Percentiles rank a stretch among this genome's conserved stretches.
Evolutionary conservation across 2,113 vertebrate species (phyloP).

Genomic region (Cnemophilus loriae): DNA sequence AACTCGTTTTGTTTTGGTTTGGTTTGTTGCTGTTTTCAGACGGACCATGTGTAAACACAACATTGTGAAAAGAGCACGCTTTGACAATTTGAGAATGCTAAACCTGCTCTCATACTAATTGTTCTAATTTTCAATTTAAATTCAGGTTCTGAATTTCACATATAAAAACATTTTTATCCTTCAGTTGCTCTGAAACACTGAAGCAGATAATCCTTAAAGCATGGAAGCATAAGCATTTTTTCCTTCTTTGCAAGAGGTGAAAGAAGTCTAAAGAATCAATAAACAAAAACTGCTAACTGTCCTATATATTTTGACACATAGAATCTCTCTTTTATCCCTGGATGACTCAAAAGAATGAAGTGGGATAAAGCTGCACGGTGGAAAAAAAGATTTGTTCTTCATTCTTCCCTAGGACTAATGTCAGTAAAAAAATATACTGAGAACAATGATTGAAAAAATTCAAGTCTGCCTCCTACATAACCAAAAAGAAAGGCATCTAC

Average conservation of each 20-base stretch:
- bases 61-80: neutral
- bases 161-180: neutral
- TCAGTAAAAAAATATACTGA: neutral
- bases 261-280: neutral
- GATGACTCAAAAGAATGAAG: neutral
- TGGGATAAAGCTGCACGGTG: neutral
- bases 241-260: neutral
- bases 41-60: neutral
- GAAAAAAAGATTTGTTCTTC: neutral
- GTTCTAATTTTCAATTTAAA: conserved; percentile 1
- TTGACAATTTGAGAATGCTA: neutral
- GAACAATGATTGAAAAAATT: neutral
- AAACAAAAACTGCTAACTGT: neutral
- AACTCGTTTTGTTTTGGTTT: neutral
- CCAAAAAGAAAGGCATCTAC: neutral
- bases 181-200: neutral
- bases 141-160: neutral
- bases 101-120: neutral
- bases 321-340: neutral
- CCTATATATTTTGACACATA: neutral
- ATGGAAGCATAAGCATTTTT: neutral
- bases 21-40: neutral
- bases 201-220: neutral
- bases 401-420: neutral
- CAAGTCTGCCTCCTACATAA: neutral